Evolutionary conservation across 2,888 invertebrate species (phyloP).

Genomic region (Nipponacmea schrenckii): DNA sequence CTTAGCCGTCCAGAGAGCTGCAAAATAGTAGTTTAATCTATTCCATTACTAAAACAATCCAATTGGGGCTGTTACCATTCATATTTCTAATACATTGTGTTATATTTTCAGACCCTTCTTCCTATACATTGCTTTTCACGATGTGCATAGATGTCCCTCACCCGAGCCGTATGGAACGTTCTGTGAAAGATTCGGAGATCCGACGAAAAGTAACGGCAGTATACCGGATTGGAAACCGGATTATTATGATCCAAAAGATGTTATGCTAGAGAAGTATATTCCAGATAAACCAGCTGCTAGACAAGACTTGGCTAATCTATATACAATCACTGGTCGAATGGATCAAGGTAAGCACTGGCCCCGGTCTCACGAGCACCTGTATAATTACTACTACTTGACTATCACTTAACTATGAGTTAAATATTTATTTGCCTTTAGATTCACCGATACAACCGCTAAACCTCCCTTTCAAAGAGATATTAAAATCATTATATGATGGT

Average conservation of each 20-base stretch:
- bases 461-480: too few species aligned
- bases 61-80: too few species aligned
- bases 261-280: constrained; percentile 83
- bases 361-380: background rate
- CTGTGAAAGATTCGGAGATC: constrained; percentile 90
- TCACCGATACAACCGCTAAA: too few species aligned
- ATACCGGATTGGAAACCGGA: constrained; percentile 91
- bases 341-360: constrained; percentile 92
- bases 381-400: too few species aligned
- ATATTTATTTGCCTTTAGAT: too few species aligned
- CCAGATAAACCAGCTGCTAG: constrained; percentile 84
- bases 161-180: constrained; percentile 77
- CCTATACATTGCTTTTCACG: constrained; percentile 87
- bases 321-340: constrained; percentile 87
- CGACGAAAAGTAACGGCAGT: constrained; percentile 81
- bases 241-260: constrained; percentile 84
- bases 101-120: constrained; percentile 73
- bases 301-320: constrained; percentile 86
- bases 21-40: too few species aligned
- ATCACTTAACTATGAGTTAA: too few species aligned
- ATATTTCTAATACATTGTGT: background rate
- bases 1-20: too few species aligned
- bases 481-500: too few species aligned
- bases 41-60: too few species aligned
- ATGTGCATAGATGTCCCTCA: constrained; percentile 91